Evolutionary conservation across 2,888 invertebrate genomes (phyloP).

Genomic region (Cataglyphis rosenhaueri): DNA sequence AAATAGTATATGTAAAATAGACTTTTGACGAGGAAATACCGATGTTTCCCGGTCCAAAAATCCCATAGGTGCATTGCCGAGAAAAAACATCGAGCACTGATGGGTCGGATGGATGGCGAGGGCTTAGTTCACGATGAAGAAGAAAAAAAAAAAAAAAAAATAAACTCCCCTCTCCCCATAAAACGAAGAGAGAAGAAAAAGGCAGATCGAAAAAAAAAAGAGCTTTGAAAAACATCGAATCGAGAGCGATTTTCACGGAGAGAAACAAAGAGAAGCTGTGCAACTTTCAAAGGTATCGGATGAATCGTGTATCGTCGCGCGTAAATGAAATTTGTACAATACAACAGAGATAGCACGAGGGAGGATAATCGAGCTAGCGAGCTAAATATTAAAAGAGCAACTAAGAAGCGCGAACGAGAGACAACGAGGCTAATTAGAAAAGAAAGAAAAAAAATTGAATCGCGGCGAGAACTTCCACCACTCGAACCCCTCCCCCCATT

Average conservation of each 20-base stretch:
- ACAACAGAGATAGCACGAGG: conserved; percentile 5
- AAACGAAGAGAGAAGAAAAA: conserved; percentile 11
- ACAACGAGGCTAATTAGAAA: conserved; percentile 54
- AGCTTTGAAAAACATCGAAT: conserved; percentile 27
- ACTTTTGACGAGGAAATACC: conserved; percentile 26
- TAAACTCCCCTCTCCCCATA: not conserved
- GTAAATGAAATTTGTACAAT: conserved; percentile 15
- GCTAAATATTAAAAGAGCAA: conserved; percentile 19
- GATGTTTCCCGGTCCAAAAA: conserved; percentile 45
- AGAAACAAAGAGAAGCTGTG: conserved; percentile 52
- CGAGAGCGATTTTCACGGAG: conserved; percentile 18
- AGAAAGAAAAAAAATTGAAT: conserved; percentile 33
- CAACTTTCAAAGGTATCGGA: not conserved
- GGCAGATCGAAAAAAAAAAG: conserved; percentile 10
- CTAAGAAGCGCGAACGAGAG: conserved; percentile 42
- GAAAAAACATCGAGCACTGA: conserved; percentile 78
- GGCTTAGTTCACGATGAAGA: conserved; percentile 77
- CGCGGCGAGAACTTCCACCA: conserved; percentile 50
- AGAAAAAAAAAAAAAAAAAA: conserved; percentile 20
- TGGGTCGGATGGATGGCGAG: conserved; percentile 81
- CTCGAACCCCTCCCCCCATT: not conserved
- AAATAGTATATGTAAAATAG: conserved; percentile 8
- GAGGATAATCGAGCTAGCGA: conserved; percentile 24
- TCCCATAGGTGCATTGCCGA: conserved; percentile 82
- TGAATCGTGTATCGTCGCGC: conserved; percentile 8